Conservation (phyloP, 2,888 invertebrate genomes). For the Mythimna loreyi region DNA sequence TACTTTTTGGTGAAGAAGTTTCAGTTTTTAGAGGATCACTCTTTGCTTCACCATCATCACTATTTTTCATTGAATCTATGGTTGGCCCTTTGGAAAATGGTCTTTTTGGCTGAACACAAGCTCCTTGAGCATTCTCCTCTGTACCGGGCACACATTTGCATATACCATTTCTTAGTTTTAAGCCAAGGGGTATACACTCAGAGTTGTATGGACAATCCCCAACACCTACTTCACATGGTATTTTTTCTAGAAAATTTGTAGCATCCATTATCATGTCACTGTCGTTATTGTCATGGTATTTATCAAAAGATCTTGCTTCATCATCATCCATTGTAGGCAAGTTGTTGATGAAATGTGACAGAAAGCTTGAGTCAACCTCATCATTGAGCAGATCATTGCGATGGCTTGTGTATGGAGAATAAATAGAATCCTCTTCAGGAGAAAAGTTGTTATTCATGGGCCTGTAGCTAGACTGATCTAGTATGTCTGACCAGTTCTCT, state of each 20-base stretch:
- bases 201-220: slow-evolving; percentile 93
- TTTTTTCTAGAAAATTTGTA: slow-evolving; percentile 86
- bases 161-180: slow-evolving; percentile 92
- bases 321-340: slow-evolving; percentile 84
- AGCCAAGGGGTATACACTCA: slow-evolving; percentile 91
- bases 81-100: slow-evolving; percentile 86
- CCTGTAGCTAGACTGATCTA: slow-evolving; percentile 85
- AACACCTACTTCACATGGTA: slow-evolving; percentile 91
- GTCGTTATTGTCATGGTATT: slow-evolving; percentile 82
- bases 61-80: slow-evolving; percentile 80
- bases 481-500: slow-evolving; percentile 89
- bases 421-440: slow-evolving; percentile 84
- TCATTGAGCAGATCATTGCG: slow-evolving; percentile 78
- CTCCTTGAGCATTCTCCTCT: slow-evolving; percentile 82
- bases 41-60: slow-evolving; percentile 75
- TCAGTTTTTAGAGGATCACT: slow-evolving; percentile 75
- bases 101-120: slow-evolving; percentile 78
- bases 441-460: slow-evolving; percentile 82
- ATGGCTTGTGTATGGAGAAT: slow-evolving; percentile 79
- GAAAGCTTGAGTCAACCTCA: slow-evolving; percentile 82
- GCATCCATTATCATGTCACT: slow-evolving; percentile 89
- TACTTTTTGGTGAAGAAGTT: slow-evolving; percentile 85
- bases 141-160: slow-evolving; percentile 94
- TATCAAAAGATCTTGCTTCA: slow-evolving; percentile 78
- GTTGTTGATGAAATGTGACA: slow-evolving; percentile 84